Evolutionary conservation across 37 sponge, comb jelly and placozoan genomes (phyloP).

Genomic region (Diacarnus erythraeanus): DNA sequence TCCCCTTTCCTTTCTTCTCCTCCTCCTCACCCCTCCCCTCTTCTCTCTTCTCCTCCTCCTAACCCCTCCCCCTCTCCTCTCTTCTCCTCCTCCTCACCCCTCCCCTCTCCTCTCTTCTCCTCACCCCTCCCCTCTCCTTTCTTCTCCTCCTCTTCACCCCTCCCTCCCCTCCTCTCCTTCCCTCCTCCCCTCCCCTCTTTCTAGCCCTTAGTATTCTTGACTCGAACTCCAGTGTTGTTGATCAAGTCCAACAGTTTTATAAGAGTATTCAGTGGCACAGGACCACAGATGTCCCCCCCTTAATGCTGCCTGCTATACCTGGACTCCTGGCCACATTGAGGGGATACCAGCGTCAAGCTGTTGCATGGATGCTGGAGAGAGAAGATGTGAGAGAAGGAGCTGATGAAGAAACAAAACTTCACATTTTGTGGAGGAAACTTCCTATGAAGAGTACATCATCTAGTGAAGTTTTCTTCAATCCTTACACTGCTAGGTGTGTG

Average conservation of each 20-base stretch:
- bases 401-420: conserved; percentile 1
- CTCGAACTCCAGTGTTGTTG: neutral
- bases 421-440: conserved; percentile 32
- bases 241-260: conserved; percentile 21
- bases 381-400: conserved; percentile 11
- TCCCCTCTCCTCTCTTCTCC: neutral
- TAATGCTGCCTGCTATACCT: neutral
- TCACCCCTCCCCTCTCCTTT: neutral
- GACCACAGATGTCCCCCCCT: neutral
- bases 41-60: neutral
- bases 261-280: neutral
- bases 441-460: neutral
- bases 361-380: conserved; percentile 76
- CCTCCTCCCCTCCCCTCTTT: neutral
- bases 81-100: neutral
- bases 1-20: neutral
- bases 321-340: conserved; percentile 42
- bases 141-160: no score
- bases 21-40: neutral
- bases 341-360: conserved; percentile 68
- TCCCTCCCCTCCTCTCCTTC: neutral
- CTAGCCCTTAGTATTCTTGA: neutral
- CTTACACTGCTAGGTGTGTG: conserved; percentile 45
- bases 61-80: neutral
- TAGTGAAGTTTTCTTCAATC: conserved; percentile 40